Conservation (phyloP, 2,113 vertebrate species). For the Cephalopholis sonnerati region DNA sequence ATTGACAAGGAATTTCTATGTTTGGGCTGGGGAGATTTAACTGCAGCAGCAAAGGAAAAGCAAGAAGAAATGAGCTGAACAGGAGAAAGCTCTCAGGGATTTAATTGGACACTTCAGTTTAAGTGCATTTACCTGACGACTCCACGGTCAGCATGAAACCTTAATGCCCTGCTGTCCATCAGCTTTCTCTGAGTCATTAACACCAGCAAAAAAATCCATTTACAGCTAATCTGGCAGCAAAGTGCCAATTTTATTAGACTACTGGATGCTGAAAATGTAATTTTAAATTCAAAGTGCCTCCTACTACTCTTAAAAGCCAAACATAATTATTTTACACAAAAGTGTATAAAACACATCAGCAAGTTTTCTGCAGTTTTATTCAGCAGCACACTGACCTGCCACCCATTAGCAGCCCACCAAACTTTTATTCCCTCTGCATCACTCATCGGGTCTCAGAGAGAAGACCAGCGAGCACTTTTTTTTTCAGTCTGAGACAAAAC, state of each 20-base stretch:
- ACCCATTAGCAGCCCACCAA: background rate
- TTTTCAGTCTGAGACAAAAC: slow-evolving; percentile 33
- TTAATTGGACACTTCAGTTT: slow-evolving; percentile 38
- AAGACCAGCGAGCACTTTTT: background rate
- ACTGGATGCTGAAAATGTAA: slow-evolving; percentile 31
- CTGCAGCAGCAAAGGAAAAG: background rate
- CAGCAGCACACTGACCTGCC: slow-evolving; percentile 26
- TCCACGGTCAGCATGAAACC: slow-evolving; percentile 32
- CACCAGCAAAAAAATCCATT: slow-evolving; percentile 43
- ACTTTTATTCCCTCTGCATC: slow-evolving; percentile 16
- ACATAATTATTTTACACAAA: slow-evolving; percentile 30
- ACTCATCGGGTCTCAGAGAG: slow-evolving; percentile 24
- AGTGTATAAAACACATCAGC: slow-evolving; percentile 11
- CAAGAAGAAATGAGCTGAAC: background rate
- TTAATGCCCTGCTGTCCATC: slow-evolving; percentile 55
- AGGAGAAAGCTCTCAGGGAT: slow-evolving; percentile 24
- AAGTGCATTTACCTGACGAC: slow-evolving; percentile 42
- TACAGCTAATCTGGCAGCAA: slow-evolving; percentile 56
- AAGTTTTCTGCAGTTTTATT: slow-evolving; percentile 23
- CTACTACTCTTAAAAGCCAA: slow-evolving; percentile 16
- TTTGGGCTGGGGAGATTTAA: slow-evolving; percentile 2
- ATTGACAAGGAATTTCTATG: background rate
- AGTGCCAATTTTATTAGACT: slow-evolving; percentile 51
- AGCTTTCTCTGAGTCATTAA: slow-evolving; percentile 56
- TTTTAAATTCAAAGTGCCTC: slow-evolving; percentile 36